Base-by-base conservation (phyloP, 2,797 vertebrate species). In the Champsocephalus gunnari region DNA sequence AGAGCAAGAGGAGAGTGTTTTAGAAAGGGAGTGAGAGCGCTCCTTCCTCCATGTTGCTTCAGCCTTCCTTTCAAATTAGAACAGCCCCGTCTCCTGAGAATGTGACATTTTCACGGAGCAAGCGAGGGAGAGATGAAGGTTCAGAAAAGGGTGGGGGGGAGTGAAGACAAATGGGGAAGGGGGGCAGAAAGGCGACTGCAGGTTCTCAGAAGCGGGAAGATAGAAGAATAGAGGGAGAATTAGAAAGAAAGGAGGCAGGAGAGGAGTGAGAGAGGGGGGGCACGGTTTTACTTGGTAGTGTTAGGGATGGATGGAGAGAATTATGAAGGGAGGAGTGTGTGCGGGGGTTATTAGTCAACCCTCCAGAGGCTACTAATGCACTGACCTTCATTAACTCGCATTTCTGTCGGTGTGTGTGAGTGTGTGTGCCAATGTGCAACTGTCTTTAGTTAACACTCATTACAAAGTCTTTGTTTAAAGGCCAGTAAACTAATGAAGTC, bases 401-500 rank as follows among this genome's bases (percentile, higher is more conserved):
- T 92, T 91, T 89, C 85, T 71, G 79, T 86, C 56, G 41, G 80
- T 86, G 89, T 87, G 82, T 91, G 86, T 77, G 82, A 75, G 73
- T 77, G 74, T 77, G 79, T 82, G 79, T 45, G 78, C 19, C 71
- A 21, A 77, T 85, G 86, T 83, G 84, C 70, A 65, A 77, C 87
- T 86, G 77, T 82, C 82, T 89, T 90, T 89, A 90, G 91, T 93
- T 94, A 91, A 89, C 89, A 91, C 90, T 92, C 92, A 93, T 93
- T 93, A 92, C 85, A 61, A 80, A 89, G 88, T 94, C 96, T 95
- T 96, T 94, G 93, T 96, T 96, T 93, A 94, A 95, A 96, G 95
- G 94, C 94, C 95, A 96, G 95, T 94, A 96, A 96, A 96, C 90
- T 97, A 98, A 98, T 96, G 96, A 97, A 97, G 95, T 96, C 96